Evolutionary conservation across 2,113 vertebrate species (phyloP).

Genomic region (Bos javanicus): DNA sequence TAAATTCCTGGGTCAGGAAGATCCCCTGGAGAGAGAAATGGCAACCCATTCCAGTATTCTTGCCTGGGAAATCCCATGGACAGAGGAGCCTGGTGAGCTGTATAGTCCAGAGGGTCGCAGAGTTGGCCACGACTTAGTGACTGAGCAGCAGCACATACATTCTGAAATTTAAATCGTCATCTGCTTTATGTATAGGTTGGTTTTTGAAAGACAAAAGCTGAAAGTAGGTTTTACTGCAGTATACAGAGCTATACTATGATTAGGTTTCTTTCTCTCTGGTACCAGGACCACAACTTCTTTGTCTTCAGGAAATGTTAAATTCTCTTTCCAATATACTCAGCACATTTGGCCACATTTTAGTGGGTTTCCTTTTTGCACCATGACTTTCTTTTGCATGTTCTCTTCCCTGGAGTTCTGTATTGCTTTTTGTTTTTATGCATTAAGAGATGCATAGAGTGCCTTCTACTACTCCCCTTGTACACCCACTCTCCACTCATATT

Average conservation of each 20-base stretch:
- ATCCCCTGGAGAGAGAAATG: not conserved
- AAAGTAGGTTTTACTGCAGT: not conserved
- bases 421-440: slow-evolving; percentile 1
- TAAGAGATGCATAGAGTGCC: not conserved
- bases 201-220: not conserved
- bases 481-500: not conserved
- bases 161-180: not conserved
- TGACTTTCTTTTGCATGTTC: not conserved
- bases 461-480: not conserved
- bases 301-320: not conserved
- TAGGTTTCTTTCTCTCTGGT: not conserved
- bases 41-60: not conserved
- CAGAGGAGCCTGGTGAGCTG: not conserved
- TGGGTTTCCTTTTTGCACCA: not conserved
- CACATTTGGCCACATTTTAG: not conserved
- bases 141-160: not conserved
- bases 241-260: not conserved
- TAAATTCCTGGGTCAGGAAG: not conserved
- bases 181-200: not conserved
- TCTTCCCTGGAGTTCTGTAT: not conserved
- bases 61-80: not conserved
- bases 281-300: not conserved
- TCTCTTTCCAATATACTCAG: not conserved
- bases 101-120: not conserved
- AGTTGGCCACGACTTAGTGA: not conserved